These are phyloP conservation scores for Selene dorsalis DNA, from an alignment of 2,797 vertebrate species.

Conservation along the genomic window DNA sequence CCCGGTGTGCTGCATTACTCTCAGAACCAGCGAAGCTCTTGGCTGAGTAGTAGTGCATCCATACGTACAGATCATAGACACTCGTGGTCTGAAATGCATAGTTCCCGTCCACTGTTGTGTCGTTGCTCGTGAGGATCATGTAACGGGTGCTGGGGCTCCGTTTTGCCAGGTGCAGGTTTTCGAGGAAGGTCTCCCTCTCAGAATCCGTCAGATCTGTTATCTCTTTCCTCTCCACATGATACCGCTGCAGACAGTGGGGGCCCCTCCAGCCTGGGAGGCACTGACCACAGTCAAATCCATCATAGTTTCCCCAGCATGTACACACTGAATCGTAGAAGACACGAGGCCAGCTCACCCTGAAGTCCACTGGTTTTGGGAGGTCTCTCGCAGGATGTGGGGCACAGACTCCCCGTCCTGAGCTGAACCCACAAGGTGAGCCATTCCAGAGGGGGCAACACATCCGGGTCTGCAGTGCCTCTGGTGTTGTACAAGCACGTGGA, in stretches of 20 bases:
- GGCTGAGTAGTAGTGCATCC: constrained; percentile 55
- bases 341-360: constrained; percentile 45
- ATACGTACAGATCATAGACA: constrained; percentile 46
- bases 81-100: constrained; percentile 29
- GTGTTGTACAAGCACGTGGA: constrained; percentile 34
- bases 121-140: constrained; percentile 36
- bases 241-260: not conserved
- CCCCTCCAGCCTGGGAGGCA: constrained; percentile 46
- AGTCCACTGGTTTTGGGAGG: constrained; percentile 39
- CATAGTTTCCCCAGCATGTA: constrained; percentile 41
- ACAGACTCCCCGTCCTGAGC: constrained; percentile 40
- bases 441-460: constrained; percentile 36
- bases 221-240: constrained; percentile 38
- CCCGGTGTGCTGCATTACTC: constrained; percentile 34
- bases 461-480: constrained; percentile 13
- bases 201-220: constrained; percentile 45
- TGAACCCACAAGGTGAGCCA: constrained; percentile 32
- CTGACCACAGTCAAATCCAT: constrained; percentile 54
- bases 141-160: constrained; percentile 32
- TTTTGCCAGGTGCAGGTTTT: constrained; percentile 33
- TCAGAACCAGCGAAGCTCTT: constrained; percentile 14
- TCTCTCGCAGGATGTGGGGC: constrained; percentile 21
- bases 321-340: constrained; percentile 43
- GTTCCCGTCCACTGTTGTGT: constrained; percentile 27
- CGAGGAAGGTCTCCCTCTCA: constrained; percentile 38